These are phyloP conservation scores for Gymnoscopelus microlampas DNA, from an alignment of 2,797 vertebrate species.

Conservation along the genomic window DNA sequence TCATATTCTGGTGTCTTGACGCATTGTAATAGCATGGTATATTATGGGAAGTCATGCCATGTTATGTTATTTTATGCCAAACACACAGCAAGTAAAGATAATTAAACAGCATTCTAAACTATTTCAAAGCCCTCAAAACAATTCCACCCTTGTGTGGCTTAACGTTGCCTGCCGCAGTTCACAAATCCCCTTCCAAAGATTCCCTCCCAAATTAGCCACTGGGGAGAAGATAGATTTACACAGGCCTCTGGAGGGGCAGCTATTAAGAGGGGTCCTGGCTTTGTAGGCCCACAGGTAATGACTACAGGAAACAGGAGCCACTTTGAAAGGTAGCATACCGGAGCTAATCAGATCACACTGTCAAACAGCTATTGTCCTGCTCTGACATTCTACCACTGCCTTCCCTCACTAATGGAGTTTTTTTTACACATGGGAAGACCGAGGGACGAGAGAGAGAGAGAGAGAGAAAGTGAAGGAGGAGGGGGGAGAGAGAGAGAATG, in stretches of 20 bases:
- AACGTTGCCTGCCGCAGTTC: too few species aligned
- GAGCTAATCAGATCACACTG: conserved; percentile 8
- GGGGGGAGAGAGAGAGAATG: conserved; percentile 5
- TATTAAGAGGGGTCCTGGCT: neutral
- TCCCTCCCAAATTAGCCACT: too few species aligned
- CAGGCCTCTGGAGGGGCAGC: neutral
- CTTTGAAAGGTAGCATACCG: conserved; percentile 8
- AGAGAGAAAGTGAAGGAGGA: conserved; percentile 1
- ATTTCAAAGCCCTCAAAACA: too few species aligned
- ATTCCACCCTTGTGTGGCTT: too few species aligned
- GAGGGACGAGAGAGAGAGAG: neutral
- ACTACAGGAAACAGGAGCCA: conserved; percentile 11
- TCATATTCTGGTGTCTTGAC: too few species aligned
- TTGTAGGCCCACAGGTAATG: neutral
- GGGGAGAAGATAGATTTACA: neutral
- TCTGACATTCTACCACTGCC: conserved; percentile 2
- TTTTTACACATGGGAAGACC: neutral
- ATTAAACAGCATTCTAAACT: too few species aligned
- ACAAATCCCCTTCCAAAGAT: too few species aligned
- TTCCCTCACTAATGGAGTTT: conserved; percentile 7
- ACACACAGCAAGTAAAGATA: too few species aligned
- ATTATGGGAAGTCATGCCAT: too few species aligned
- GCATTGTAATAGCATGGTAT: too few species aligned
- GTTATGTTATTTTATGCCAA: too few species aligned
- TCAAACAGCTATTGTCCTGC: conserved; percentile 14